Percentiles rank a stretch among this genome's conserved stretches.
These are phyloP conservation scores for Myanophis thanlyinensis DNA, from an alignment of 2,113 vertebrate genomes.

Conservation along the genomic window DNA sequence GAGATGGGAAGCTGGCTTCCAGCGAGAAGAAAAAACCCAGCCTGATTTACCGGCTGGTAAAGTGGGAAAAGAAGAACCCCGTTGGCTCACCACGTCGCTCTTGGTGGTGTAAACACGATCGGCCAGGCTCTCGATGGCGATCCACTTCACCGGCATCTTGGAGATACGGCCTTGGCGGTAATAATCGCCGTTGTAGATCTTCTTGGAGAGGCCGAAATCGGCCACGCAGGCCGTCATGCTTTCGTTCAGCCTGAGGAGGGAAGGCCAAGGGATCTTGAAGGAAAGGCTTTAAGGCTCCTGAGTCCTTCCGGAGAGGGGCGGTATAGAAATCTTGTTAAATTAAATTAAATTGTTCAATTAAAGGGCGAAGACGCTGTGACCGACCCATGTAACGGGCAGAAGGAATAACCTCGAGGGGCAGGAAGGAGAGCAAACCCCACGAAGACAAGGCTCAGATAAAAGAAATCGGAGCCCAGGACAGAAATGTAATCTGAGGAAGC, in stretches of 20 bases:
- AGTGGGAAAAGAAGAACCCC: no score
- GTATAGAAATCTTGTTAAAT: no score
- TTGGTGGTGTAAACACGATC: conserved; percentile 91
- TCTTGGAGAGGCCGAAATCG: conserved; percentile 92
- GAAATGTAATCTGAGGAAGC: not conserved
- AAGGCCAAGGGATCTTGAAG: no score
- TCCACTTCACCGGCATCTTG: conserved; percentile 95
- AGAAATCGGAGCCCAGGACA: not conserved
- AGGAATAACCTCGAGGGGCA: no score
- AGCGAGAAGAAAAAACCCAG: rapidly evolving
- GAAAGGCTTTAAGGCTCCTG: not conserved
- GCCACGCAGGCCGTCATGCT: conserved; percentile 93
- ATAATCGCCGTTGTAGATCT: conserved; percentile 92
- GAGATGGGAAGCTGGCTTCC: not conserved
- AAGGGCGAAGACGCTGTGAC: rapidly evolving
- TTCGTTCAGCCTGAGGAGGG: conserved; percentile 81
- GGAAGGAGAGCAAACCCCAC: not conserved
- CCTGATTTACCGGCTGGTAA: not conserved
- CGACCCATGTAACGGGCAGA: not conserved
- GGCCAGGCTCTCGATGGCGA: conserved; percentile 89
- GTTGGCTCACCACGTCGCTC: conserved; percentile 83
- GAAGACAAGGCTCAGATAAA: not conserved
- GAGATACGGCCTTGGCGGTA: conserved; percentile 91
- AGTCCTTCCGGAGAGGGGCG: no score
- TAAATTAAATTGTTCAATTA: no score